These are phyloP conservation scores for Tiphia femorata DNA, from an alignment of 2,888 invertebrate species.

Conservation along the genomic window DNA sequence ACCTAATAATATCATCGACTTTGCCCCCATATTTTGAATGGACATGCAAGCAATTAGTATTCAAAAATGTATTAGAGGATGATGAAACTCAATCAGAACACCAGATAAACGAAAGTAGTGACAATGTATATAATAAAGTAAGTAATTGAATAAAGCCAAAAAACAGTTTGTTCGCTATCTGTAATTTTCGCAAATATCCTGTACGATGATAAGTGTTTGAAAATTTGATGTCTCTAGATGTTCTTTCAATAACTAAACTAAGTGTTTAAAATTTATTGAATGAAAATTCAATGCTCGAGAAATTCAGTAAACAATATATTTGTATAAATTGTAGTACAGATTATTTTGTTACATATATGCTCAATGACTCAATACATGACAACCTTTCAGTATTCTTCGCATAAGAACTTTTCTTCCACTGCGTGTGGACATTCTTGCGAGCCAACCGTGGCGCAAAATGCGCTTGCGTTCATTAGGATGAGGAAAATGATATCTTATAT, in stretches of 20 bases:
- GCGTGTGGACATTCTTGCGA: constrained; percentile 77
- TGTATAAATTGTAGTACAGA: too few species aligned
- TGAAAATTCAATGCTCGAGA: neutral
- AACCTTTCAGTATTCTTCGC: constrained; percentile 82
- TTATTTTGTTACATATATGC: constrained; percentile 12
- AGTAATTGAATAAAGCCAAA: neutral
- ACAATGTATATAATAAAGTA: neutral
- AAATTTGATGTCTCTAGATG: too few species aligned
- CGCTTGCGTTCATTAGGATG: constrained; percentile 81
- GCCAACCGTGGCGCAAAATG: constrained; percentile 80
- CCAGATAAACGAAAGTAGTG: neutral
- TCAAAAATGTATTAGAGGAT: constrained; percentile 38
- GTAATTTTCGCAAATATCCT: too few species aligned
- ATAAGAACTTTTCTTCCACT: constrained; percentile 80
- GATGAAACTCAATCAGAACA: neutral
- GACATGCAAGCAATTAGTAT: constrained; percentile 58
- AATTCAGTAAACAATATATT: neutral
- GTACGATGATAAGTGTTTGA: too few species aligned
- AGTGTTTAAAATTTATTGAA: neutral
- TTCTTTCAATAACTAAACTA: neutral
- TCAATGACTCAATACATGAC: constrained; percentile 79
- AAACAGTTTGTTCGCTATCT: neutral
- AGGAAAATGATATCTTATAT: constrained; percentile 80
- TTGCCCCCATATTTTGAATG: constrained; percentile 57
- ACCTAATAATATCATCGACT: constrained; percentile 60